Base-by-base conservation (phyloP, 1,140 invertebrate genomes). In the Zaprionus davidi region DNA sequence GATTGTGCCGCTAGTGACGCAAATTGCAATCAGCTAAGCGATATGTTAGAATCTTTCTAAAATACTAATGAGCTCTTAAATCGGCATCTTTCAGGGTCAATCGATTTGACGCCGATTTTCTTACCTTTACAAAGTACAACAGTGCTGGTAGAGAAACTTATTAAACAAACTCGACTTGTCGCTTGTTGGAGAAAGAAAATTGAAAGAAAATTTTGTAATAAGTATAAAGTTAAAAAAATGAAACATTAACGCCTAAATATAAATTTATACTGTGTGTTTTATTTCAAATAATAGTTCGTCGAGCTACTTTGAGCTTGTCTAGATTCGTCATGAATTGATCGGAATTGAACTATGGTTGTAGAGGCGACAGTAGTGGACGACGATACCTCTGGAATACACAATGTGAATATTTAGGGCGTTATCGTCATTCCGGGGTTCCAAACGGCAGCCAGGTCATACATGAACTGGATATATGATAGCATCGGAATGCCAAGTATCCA, bases 401-500 rank as follows among this genome's bases (percentile, higher is more conserved):
- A 91, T 1, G 82, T 76, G 3, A 79, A 90, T 79, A 0, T 1
- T 2, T 22, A 81, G 1, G 96, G 96, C 2, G 92, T 96, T 20
- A 95, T 96, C 0, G 96, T 90, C 12, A 74, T 93, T 51, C 95
- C 95, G 2, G 94, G 93, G 1, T 93, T 95, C 4, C 95, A 95
- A 75, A 95, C 94, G 12, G 92, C 92, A 13, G 85, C 95, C 3
- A 85, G 93, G 5, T 69, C 88, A 9, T 95, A 94, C 74, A 44
- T 94, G 11, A 75, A 91, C 24, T 95, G 94, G 95, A 94, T 95
- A 44, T 67, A 74, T 31, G 72, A 65, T 2, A 87, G 56, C 66
- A 73, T 88, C 49, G 20, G 46, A 56, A 63, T 53, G 17, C 5
- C 38, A 31, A 46, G 22, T 82, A 26, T 31, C 7, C 5, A 24